Evolutionary conservation across 2,113 vertebrate species (phyloP).

Genomic region (Oophaga pumilio): DNA sequence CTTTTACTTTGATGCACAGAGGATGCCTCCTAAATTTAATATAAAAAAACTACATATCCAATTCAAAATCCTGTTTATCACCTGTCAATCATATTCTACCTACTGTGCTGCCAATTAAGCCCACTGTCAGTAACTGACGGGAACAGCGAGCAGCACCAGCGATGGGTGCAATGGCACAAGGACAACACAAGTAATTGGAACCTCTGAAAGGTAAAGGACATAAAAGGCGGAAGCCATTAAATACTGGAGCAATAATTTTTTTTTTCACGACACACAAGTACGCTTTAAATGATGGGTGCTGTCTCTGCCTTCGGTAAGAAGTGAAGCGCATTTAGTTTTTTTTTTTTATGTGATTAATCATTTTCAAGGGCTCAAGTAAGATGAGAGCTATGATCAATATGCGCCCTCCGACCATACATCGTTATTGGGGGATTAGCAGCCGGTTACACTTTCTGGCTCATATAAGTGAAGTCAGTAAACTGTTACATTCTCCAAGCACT

Average conservation of each 20-base stretch:
- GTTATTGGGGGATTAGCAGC: neutral
- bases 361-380: neutral
- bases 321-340: neutral
- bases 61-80: neutral
- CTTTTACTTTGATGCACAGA: neutral
- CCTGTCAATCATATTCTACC: neutral
- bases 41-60: neutral
- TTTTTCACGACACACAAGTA: neutral
- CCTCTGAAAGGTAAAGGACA: neutral
- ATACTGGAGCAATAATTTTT: neutral
- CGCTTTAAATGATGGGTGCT: neutral
- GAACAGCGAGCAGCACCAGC: neutral
- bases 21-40: neutral
- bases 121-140: slow-evolving; percentile 2
- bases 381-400: neutral
- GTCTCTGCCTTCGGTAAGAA: too few species aligned
- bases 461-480: neutral
- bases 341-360: neutral
- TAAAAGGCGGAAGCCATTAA: slow-evolving; percentile 9
- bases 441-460: slow-evolving; percentile 3
- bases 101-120: slow-evolving; percentile 20
- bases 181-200: slow-evolving; percentile 14
- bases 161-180: neutral
- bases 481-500: neutral
- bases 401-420: neutral